phyloP scores from a whole-genome alignment of 2,113 vertebrate species.

The Melanostigma gelatinosum region DNA sequence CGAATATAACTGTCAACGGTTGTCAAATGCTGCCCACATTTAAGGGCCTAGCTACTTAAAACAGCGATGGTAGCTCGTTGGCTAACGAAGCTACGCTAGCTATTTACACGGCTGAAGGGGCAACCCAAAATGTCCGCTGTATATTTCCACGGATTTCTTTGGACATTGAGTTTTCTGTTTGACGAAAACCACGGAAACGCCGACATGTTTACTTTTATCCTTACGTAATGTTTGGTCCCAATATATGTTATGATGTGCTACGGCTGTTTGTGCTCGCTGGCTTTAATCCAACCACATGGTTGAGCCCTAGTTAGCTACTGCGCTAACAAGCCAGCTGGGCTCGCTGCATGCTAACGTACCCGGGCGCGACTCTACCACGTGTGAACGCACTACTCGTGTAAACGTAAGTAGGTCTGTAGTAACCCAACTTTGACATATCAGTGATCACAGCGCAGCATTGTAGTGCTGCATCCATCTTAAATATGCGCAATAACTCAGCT shows the following conservation, averaged over 20 bases:
- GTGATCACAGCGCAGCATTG: neutral
- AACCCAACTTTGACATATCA: neutral
- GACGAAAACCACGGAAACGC: neutral
- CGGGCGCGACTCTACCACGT: slow-evolving; percentile 77
- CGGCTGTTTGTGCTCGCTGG: slow-evolving; percentile 62
- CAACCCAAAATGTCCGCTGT: slow-evolving; percentile 85
- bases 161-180: neutral
- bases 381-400: slow-evolving; percentile 28
- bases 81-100: slow-evolving; percentile 57
- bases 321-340: slow-evolving; percentile 51
- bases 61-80: slow-evolving; percentile 1
- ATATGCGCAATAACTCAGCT: neutral
- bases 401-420: slow-evolving; percentile 49
- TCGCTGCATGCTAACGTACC: slow-evolving; percentile 54
- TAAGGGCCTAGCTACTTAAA: slow-evolving; percentile 32
- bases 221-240: accelerated
- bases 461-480: neutral
- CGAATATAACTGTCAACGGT: neutral
- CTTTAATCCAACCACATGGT: slow-evolving; percentile 87
- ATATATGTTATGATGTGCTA: neutral
- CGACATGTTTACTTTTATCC: accelerated
- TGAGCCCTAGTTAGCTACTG: slow-evolving; percentile 62
- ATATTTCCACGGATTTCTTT: slow-evolving; percentile 50
- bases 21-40: slow-evolving; percentile 12
- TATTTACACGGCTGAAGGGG: slow-evolving; percentile 66